Evolutionary conservation across 1,140 invertebrate species (phyloP).

Genomic region (Drosophila nasuta): DNA sequence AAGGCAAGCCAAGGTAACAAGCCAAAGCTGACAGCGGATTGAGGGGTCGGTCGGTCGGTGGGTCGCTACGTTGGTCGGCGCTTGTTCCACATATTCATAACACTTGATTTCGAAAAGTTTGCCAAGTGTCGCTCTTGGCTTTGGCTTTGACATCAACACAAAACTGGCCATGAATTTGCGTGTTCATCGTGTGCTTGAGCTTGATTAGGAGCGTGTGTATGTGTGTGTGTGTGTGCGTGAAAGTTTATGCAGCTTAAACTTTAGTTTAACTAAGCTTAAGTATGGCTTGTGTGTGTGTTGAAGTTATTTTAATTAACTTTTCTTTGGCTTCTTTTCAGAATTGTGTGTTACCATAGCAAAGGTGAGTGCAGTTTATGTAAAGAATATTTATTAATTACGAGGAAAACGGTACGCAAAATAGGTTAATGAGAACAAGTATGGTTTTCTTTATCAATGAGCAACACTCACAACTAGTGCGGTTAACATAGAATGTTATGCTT

Average conservation of each 20-base stretch:
- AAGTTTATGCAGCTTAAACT: constrained; percentile 20
- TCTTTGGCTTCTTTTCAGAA: constrained; percentile 55
- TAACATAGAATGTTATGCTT: too few species aligned
- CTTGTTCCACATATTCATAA: constrained; percentile 37
- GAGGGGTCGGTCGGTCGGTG: not conserved
- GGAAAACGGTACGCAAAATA: too few species aligned
- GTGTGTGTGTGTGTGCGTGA: not conserved
- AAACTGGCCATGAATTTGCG: constrained; percentile 39
- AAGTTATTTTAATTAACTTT: constrained; percentile 49
- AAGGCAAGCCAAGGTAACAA: constrained; percentile 47
- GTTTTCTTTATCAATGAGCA: too few species aligned
- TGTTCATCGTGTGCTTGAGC: constrained; percentile 18
- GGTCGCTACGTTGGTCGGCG: too few species aligned
- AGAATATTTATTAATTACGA: not conserved
- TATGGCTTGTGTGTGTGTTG: not conserved
- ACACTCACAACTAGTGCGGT: too few species aligned
- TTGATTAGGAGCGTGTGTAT: constrained; percentile 6
- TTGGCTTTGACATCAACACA: constrained; percentile 45
- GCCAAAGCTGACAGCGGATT: not conserved
- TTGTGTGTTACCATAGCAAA: constrained; percentile 58
- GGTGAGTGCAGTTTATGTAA: constrained; percentile 46
- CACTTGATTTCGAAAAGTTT: constrained; percentile 49
- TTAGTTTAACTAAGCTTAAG: constrained; percentile 6
- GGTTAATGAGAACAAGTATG: too few species aligned
- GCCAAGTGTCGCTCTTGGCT: constrained; percentile 43